Conservation (phyloP, 2,888 invertebrate species). For the Thereva unica region DNA sequence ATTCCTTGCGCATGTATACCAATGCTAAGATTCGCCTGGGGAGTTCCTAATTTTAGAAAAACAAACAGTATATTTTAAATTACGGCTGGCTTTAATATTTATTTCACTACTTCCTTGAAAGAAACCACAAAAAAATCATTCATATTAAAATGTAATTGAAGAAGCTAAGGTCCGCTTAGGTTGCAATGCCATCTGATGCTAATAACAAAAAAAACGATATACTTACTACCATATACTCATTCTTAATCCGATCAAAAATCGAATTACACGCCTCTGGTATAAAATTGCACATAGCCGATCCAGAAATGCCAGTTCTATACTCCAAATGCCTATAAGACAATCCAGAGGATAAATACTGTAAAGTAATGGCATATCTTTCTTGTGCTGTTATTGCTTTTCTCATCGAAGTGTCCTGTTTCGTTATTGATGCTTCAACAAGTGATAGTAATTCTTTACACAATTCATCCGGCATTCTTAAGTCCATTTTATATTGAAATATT, state of each 20-base stretch:
- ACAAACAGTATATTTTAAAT: too few species aligned
- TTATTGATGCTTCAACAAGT: background rate
- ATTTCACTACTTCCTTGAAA: too few species aligned
- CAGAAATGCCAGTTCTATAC: background rate
- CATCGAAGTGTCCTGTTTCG: background rate
- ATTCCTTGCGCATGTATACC: too few species aligned
- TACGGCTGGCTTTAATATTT: too few species aligned
- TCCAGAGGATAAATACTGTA: background rate
- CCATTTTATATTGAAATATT: background rate
- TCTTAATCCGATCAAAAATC: background rate
- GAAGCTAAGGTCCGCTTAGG: too few species aligned
- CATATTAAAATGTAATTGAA: too few species aligned
- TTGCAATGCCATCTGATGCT: too few species aligned
- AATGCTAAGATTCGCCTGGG: too few species aligned
- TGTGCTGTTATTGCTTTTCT: constrained; percentile 1
- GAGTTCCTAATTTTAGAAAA: too few species aligned
- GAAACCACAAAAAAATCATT: too few species aligned
- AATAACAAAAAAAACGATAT: too few species aligned
- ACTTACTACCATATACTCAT: background rate
- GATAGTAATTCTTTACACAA: background rate
- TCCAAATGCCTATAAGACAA: background rate
- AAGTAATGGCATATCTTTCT: background rate
- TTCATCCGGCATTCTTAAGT: background rate
- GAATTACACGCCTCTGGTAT: background rate
- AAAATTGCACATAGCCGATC: constrained; percentile 1